Evolutionary conservation across 2,113 vertebrate species (phyloP).

Genomic region (Bufo bufo): DNA sequence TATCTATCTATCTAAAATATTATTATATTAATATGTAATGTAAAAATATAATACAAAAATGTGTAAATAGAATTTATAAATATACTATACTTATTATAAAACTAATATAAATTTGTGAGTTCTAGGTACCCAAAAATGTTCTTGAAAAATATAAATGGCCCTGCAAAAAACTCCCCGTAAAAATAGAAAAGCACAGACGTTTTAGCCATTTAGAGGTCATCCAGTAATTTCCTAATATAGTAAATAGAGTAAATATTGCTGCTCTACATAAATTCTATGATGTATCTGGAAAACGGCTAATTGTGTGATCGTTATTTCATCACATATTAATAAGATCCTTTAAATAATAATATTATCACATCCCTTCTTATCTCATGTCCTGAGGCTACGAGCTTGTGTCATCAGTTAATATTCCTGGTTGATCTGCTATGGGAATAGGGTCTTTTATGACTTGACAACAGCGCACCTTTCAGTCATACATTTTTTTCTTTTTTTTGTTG

Average conservation of each 20-base stretch:
- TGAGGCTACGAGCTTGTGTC: not conserved
- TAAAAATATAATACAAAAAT: no score
- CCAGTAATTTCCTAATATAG: not conserved
- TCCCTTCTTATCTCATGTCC: not conserved
- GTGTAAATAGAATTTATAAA: no score
- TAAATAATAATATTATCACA: conserved; percentile 25
- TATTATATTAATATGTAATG: no score
- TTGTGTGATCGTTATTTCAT: not conserved
- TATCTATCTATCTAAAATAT: no score
- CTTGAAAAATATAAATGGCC: no score
- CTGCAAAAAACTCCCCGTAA: no score
- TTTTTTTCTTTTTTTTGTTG: conserved; percentile 1
- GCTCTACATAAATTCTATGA: no score
- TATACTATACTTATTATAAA: no score
- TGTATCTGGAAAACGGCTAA: not conserved
- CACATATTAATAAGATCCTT: not conserved
- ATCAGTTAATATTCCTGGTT: conserved; percentile 27
- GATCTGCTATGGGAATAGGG: not conserved
- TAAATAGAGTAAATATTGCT: not conserved
- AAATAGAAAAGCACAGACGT: no score
- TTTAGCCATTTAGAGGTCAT: not conserved
- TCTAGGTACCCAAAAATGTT: no score
- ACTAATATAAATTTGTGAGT: no score
- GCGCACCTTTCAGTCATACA: not conserved
- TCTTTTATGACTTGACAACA: not conserved